Percentiles rank a stretch among this genome's conserved stretches.
These are phyloP conservation scores for Thryonomys swinderianus DNA, from an alignment of 2,113 vertebrate genomes.

Conservation along the genomic window DNA sequence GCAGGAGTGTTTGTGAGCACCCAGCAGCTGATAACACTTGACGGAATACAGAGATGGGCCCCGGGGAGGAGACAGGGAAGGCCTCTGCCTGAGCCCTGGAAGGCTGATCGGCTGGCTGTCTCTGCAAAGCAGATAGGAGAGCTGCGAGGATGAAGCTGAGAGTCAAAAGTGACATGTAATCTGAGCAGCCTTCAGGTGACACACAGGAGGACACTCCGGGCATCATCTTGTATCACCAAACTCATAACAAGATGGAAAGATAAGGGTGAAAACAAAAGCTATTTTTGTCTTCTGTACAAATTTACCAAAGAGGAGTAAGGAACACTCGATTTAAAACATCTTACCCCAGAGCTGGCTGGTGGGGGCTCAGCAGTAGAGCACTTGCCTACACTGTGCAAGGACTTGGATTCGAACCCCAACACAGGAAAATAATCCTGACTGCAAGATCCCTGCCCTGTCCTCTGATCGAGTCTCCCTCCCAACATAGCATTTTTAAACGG, in stretches of 20 bases:
- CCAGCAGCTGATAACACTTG: conserved; percentile 17
- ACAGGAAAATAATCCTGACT: conserved; percentile 3
- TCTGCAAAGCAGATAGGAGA: not conserved
- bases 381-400: not conserved
- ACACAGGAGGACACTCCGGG: not conserved
- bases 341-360: not conserved
- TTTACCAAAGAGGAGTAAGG: not conserved
- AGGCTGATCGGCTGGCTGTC: not conserved
- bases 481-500: conserved; percentile 49
- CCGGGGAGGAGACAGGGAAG: not conserved
- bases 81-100: not conserved
- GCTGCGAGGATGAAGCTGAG: not conserved
- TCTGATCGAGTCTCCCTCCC: not conserved
- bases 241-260: not conserved
- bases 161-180: not conserved
- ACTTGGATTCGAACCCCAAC: not conserved
- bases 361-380: not conserved
- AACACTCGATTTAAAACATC: not conserved
- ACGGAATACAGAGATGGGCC: conserved; percentile 13
- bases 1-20: not conserved
- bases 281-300: conserved; percentile 23
- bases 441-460: not conserved
- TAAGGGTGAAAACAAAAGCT: conserved; percentile 11
- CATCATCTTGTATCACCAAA: not conserved
- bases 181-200: not conserved